Conservation (phyloP, 2,113 vertebrate genomes). For the Riparia riparia region DNA sequence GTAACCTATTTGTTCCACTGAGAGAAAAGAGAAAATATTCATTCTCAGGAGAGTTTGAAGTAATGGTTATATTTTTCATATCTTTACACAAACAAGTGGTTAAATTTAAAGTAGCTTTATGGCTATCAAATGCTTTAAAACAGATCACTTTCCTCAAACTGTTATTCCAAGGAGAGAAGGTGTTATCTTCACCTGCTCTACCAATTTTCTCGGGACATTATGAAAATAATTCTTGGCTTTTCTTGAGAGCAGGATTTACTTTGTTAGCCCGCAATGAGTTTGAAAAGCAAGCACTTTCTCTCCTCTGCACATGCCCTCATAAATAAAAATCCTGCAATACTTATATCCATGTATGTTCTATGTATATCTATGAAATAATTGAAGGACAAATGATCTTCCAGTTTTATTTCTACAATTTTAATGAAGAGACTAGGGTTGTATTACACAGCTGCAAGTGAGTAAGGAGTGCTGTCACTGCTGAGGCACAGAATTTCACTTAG, state of each 20-base stretch:
- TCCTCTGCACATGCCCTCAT: not conserved
- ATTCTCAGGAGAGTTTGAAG: not conserved
- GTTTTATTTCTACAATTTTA: constrained; percentile 18
- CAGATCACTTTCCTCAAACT: not conserved
- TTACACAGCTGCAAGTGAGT: not conserved
- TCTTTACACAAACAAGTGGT: not conserved
- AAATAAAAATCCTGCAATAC: not conserved
- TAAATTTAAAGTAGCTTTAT: not conserved
- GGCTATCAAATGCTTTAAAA: not conserved
- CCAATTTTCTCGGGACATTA: not conserved
- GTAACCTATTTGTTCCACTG: not conserved
- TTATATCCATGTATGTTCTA: not conserved
- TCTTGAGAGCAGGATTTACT: not conserved
- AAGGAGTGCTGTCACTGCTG: not conserved
- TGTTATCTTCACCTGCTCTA: not conserved
- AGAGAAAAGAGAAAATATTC: not conserved
- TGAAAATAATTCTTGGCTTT: not conserved
- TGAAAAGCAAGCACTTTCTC: not conserved
- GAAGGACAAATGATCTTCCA: not conserved
- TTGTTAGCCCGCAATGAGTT: not conserved
- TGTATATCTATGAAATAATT: not conserved
- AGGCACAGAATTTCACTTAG: not conserved
- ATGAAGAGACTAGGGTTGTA: not conserved
- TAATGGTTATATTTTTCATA: not conserved
- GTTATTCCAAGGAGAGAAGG: not conserved